Percentiles rank a stretch among this genome's conserved stretches.
These are phyloP conservation scores for Zaprionus lachaisei DNA, from an alignment of 1,140 invertebrate genomes.

Conservation along the genomic window DNA sequence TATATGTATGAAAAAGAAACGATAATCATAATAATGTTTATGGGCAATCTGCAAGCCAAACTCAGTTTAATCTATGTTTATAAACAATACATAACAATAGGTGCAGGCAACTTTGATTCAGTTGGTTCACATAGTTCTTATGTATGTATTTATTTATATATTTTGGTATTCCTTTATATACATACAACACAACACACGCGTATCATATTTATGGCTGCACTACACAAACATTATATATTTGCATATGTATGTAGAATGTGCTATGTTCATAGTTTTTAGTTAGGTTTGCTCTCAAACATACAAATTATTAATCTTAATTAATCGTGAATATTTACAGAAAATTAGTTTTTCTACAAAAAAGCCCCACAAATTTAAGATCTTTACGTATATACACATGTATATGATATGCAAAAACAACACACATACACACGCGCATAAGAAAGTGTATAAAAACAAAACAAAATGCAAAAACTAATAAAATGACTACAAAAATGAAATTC, in stretches of 20 bases:
- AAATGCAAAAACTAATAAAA: constrained; percentile 49
- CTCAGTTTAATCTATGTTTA: constrained; percentile 64
- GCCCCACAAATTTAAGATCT: constrained; percentile 71
- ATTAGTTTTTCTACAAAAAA: constrained; percentile 76
- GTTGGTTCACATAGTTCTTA: constrained; percentile 31
- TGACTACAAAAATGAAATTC: constrained; percentile 13
- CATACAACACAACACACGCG: constrained; percentile 46
- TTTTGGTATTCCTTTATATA: constrained; percentile 57
- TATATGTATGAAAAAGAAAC: constrained; percentile 58
- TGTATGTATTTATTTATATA: constrained; percentile 45
- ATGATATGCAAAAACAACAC: constrained; percentile 55
- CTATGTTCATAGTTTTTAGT: constrained; percentile 82
- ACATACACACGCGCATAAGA: constrained; percentile 38
- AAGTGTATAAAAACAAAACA: constrained; percentile 64
- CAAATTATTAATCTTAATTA: constrained; percentile 57
- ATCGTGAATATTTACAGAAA: constrained; percentile 45
- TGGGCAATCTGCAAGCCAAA: constrained; percentile 75
- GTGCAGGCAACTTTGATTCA: constrained; percentile 38
- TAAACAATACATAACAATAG: constrained; percentile 5
- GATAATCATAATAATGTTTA: constrained; percentile 61
- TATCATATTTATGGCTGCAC: constrained; percentile 74
- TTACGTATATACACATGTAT: constrained; percentile 46
- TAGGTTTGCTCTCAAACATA: constrained; percentile 61
- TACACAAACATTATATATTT: constrained; percentile 48
- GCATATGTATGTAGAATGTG: constrained; percentile 59